These are phyloP conservation scores for Apamea sordens DNA, from an alignment of 2,888 invertebrate genomes.

Conservation along the genomic window DNA sequence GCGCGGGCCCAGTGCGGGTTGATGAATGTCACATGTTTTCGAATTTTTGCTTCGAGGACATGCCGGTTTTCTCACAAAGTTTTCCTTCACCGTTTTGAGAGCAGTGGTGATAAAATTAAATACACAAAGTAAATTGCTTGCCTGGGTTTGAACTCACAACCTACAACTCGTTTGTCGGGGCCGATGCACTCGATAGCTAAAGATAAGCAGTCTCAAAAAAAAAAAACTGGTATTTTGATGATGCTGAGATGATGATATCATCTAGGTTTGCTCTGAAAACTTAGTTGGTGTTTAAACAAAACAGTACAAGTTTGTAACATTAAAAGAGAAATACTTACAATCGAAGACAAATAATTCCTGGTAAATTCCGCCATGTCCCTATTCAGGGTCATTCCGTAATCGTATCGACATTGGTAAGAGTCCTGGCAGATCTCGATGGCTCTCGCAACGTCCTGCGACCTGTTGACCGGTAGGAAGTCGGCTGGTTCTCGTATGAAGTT, in stretches of 20 bases:
- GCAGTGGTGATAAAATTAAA: not conserved
- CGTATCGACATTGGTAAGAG: conserved; percentile 96
- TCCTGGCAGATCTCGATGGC: conserved; percentile 94
- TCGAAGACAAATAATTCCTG: conserved; percentile 94
- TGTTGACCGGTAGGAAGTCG: conserved; percentile 93
- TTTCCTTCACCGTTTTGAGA: not conserved
- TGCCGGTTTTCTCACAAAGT: not conserved
- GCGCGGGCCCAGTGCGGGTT: not conserved
- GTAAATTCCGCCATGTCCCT: conserved; percentile 96
- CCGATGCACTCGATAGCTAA: not conserved
- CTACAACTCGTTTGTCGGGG: too few relatives aligned
- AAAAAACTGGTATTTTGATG: not conserved
- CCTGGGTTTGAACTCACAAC: not conserved
- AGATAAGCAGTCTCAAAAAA: not conserved
- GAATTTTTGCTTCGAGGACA: too few relatives aligned
- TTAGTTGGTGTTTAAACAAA: not conserved
- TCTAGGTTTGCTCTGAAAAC: not conserved
- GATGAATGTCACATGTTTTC: too few relatives aligned
- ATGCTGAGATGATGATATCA: not conserved
- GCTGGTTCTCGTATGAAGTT: conserved; percentile 93
- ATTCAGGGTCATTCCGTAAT: conserved; percentile 96
- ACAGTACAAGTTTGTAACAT: not conserved
- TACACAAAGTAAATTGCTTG: not conserved
- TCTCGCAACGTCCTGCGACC: conserved; percentile 91
- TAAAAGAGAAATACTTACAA: conserved; percentile 80